Conservation (phyloP, 2,113 vertebrate genomes). For the Pitta sordida region DNA sequence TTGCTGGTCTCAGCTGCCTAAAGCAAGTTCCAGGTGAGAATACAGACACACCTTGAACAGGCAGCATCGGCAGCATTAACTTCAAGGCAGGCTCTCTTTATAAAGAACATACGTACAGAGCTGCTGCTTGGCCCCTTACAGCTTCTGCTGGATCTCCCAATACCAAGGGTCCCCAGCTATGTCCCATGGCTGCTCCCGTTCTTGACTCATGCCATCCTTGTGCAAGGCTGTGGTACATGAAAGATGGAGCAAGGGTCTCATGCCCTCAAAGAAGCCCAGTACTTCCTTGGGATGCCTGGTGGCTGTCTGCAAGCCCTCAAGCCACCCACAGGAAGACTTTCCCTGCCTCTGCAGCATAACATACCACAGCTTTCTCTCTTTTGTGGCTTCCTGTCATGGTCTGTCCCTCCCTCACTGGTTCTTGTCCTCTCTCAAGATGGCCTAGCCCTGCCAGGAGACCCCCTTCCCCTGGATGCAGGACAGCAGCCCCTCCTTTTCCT, state of each 20-base stretch:
- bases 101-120: background rate
- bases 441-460: background rate
- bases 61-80: background rate
- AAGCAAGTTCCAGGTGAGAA: background rate
- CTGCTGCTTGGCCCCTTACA: background rate
- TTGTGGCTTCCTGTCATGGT: background rate
- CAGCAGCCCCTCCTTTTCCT: background rate
- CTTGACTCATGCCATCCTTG: background rate
- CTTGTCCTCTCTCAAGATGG: fast-evolving
- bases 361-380: background rate
- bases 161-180: background rate
- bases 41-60: background rate
- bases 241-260: background rate
- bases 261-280: fast-evolving
- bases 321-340: background rate
- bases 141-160: background rate
- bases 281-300: background rate
- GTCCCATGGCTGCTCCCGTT: background rate
- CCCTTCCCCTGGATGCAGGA: background rate
- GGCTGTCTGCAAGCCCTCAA: background rate
- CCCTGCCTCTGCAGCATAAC: background rate
- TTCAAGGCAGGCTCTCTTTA: background rate
- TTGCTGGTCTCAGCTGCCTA: background rate
- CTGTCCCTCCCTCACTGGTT: background rate
- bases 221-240: background rate